Conservation (phyloP, 2,888 invertebrate genomes). For the Parnassius glacialis region DNA sequence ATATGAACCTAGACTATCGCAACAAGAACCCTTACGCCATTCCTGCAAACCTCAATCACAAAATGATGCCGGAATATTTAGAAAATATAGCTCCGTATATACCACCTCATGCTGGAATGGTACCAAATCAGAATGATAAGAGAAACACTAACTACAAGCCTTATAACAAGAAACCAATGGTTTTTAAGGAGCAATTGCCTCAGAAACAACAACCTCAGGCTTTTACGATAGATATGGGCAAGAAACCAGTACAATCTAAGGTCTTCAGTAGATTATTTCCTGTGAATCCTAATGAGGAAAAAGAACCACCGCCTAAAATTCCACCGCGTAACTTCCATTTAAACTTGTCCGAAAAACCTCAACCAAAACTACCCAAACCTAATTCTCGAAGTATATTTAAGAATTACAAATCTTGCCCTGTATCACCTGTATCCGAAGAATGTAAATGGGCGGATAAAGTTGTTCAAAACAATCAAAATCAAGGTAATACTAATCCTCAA, state of each 20-base stretch:
- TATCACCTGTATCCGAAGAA: constrained; percentile 91
- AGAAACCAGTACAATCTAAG: constrained; percentile 60
- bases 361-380: constrained; percentile 56
- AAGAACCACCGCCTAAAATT: constrained; percentile 49
- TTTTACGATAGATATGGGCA: constrained; percentile 63
- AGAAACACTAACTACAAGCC: constrained; percentile 47
- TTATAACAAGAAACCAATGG: constrained; percentile 52
- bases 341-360: constrained; percentile 63
- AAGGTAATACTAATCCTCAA: constrained; percentile 38
- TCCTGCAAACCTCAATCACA: constrained; percentile 73
- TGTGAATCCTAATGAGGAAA: constrained; percentile 42
- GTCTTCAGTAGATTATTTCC: constrained; percentile 72
- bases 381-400: constrained; percentile 80
- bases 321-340: constrained; percentile 66
- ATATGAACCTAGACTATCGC: constrained; percentile 56
- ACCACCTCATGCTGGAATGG: constrained; percentile 66
- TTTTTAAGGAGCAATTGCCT: constrained; percentile 61
- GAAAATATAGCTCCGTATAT: constrained; percentile 62
- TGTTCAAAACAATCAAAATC: constrained; percentile 48
- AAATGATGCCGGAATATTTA: constrained; percentile 59
- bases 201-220: constrained; percentile 52
- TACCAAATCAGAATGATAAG: constrained; percentile 42
- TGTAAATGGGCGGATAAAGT: constrained; percentile 82
- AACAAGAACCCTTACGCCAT: constrained; percentile 78
- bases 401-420: constrained; percentile 88